Evolutionary conservation across 2,888 invertebrate species (phyloP), one percentile per base, ranked within the genome.

Genomic region (Cylloceria caligata): DNA sequence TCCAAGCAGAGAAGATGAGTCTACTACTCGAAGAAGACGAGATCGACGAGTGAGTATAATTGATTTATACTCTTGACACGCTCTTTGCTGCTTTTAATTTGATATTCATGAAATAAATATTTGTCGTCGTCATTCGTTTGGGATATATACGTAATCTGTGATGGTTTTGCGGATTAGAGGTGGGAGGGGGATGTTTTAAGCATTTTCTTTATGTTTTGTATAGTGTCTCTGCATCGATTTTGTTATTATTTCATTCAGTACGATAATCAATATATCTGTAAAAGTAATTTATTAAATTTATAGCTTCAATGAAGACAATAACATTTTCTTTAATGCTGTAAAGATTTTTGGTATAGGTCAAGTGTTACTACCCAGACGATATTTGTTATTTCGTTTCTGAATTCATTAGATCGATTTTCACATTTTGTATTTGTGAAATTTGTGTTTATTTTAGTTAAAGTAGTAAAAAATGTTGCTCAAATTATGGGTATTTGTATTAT

Each of bases 1-100:
- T 19, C 16, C 30, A 34, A 60, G 16, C 60, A 36, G 73, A 42
- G 21, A 76, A 74, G 39, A 89, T 88, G 89, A 89, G 86, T 84
- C 85, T 87, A 67, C 57, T 88, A 36, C 85, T 90, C 64, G 91
- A 90, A 72, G 90, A 91, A 42, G 91, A 91, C 76, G 91, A 91
- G 83, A 85, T 89, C 73, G 91, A 91, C 86, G 90, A 90, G 91
- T 91, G 80, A 91, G 91, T 89, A 73, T 49, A 34, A 45, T 19
- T 67, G 47, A 11, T 55, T 39, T 60, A 75, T 30, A 55, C 64
- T 68, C 42, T 11, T 45, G 3, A 19, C 21, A 2, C 19, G 11
- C 16, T 16, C 4, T 16, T 9, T 5, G 0, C 13, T 9, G 2
- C 34, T 27, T n/a, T n/a, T 24, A 19, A 19, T n/a, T n/a, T n/a